Base-by-base conservation (phyloP, 2,888 invertebrate species). In the Hedya salicella region DNA sequence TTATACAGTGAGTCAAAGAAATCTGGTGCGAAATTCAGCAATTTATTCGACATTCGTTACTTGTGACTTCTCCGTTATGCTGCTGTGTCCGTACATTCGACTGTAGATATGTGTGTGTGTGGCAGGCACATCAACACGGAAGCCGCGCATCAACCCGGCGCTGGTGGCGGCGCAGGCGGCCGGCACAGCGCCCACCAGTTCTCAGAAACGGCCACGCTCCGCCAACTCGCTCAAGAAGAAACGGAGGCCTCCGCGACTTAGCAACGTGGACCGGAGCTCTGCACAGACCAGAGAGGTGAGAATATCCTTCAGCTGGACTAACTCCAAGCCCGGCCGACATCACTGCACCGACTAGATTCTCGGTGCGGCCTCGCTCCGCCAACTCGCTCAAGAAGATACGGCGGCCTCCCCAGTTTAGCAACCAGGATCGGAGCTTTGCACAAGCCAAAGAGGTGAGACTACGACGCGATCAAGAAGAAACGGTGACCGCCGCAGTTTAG, bases 91-190 rank as follows among this genome's bases (percentile, higher is more conserved):
- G 4, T 25, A 25, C 4, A 25, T 25, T 1, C 4, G 25, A 25
- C 25, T 25, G 25, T 6, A 6, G 4, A 6, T 2, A n/a, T 25
- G 6, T 25, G 5, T 25, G 4, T 25, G 25, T 25, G 25, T 6
- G 25, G 9, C 80, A 96, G 99, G 96, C 79, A 96, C 96, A 73
- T 96, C 96, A 63, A 96, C 96, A 73, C 95, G 96, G 80, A 99
- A 99, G 91, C 99, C 99, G 71, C 95, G 98, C 77, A 95, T 98
- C 82, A 99, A 99, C 93, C 98, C 98, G n/a, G 98, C 98, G 82
- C 91, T 98, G 82, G 98, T 97, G 78, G 98, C 98, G 59, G 98
- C 98, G 81, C 98, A 98, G 93, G 97, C 97, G 69, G 97, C 94
- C 59, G 94, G 94, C 71, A 92, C 93, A 42, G 94, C 94, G 1